Conservation (phyloP, 2,797 vertebrate species). For the Acipenser ruthenus region DNA sequence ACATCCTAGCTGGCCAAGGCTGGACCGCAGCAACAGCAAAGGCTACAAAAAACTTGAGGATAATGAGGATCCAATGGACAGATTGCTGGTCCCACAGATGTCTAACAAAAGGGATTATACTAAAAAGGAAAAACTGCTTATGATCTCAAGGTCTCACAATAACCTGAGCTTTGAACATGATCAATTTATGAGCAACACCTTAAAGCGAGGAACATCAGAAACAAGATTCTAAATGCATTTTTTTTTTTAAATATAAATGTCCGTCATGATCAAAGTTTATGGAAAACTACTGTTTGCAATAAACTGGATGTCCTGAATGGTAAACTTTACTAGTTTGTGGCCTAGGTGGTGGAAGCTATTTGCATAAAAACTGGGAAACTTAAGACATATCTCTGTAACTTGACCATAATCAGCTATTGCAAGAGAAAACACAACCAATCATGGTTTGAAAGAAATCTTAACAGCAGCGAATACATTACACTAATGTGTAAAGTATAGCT, state of each 20-base stretch:
- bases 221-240: conserved; percentile 73
- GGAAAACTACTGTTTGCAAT: conserved; percentile 19
- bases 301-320: not conserved
- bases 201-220: conserved; percentile 91
- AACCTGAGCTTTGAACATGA: conserved; percentile 95
- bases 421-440: no score
- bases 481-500: no score
- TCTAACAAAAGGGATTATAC: conserved; percentile 77
- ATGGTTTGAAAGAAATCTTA: no score
- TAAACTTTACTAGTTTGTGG: no score
- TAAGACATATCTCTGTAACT: no score
- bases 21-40: conserved; percentile 91
- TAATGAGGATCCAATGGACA: conserved; percentile 86
- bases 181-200: conserved; percentile 79
- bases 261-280: conserved; percentile 17
- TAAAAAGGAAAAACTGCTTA: conserved; percentile 93
- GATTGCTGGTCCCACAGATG: conserved; percentile 59
- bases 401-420: no score
- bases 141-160: conserved; percentile 96
- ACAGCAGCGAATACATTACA: no score
- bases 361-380: no score
- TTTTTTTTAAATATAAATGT: not conserved
- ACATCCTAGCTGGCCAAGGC: conserved; percentile 92
- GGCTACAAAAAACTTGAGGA: conserved; percentile 90
- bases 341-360: no score